phyloP scores from a whole-genome alignment of 2,888 invertebrate genomes.

The Morinoia aosen region DNA sequence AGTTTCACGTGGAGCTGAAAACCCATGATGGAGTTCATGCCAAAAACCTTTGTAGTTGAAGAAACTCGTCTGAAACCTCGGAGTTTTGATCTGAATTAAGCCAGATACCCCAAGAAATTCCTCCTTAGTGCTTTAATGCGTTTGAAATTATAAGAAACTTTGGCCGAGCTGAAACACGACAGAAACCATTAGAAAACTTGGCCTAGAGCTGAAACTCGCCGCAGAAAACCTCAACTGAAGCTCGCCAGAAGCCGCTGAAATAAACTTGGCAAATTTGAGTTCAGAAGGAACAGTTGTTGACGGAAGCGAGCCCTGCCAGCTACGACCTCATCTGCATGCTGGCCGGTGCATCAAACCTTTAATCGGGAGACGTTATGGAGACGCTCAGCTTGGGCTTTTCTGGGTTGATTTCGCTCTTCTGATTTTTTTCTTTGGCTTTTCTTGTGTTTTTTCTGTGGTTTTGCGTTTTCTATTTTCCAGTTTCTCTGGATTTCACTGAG shows the following conservation, averaged over 20 bases:
- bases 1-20: no score
- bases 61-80: no score
- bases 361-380: slow-evolving; percentile 62
- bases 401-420: no score
- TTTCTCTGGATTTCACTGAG: background rate
- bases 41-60: no score
- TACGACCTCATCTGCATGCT: slow-evolving; percentile 57
- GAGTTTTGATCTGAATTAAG: no score
- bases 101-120: no score
- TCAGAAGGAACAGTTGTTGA: background rate
- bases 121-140: background rate
- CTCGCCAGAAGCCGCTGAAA: background rate
- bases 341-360: slow-evolving; percentile 60
- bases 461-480: background rate
- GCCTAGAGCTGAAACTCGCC: background rate
- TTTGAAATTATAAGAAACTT: background rate
- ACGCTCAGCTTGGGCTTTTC: background rate
- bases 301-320: background rate
- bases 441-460: background rate
- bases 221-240: background rate
- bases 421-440: background rate
- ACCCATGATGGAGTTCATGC: no score
- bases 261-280: background rate
- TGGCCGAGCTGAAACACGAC: background rate
- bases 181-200: background rate